Evolutionary conservation across 2,888 invertebrate species (phyloP), one percentile per base, ranked within the genome.

Genomic region (Cantharis rustica): DNA sequence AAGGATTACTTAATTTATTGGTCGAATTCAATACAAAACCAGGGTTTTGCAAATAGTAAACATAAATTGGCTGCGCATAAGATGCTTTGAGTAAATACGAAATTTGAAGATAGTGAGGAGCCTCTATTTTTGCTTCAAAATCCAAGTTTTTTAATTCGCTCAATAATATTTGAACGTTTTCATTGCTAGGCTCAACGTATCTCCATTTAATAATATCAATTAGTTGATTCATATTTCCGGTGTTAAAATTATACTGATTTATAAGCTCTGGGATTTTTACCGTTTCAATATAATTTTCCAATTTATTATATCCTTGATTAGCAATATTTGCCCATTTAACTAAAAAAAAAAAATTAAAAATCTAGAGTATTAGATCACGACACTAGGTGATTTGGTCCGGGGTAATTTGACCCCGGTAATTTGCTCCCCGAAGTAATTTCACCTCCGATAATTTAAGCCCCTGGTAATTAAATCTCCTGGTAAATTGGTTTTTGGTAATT

Each of bases 281-380:
- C 75, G 89, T 87, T 80, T 91, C 91, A 64, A 92, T 89, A 82
- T 91, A 92, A 75, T 91, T 89, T 73, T 89, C 89, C 61, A 93
- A 86, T 70, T 90, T 89, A 69, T 87, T 83, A 69, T 89, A 89
- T 15, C 91, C 91, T 83, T 91, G 90, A 76, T 90, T 90, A 10
- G 90, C 89, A 77, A 93, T 87, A 80, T 92, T 91, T 71, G 90
- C 86, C 90, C 92, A 93, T 82, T 90, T 89, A 82, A 90, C 91
- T 91, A 89, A 81, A 89, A 89, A 72, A 20, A 75, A 73, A 75
- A 71, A 31, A 69, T 61, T 68, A 16, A 61, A 10, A 9, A 26
- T 20, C 20, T 20, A 20, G 20, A n/a, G n/a, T n/a, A n/a, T n/a
- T n/a, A n/a, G n/a, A n/a, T n/a, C n/a, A n/a, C n/a, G n/a, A n/a